Evolutionary conservation across 1,140 invertebrate genomes (phyloP).

Genomic region (Steinernema khuongi): DNA sequence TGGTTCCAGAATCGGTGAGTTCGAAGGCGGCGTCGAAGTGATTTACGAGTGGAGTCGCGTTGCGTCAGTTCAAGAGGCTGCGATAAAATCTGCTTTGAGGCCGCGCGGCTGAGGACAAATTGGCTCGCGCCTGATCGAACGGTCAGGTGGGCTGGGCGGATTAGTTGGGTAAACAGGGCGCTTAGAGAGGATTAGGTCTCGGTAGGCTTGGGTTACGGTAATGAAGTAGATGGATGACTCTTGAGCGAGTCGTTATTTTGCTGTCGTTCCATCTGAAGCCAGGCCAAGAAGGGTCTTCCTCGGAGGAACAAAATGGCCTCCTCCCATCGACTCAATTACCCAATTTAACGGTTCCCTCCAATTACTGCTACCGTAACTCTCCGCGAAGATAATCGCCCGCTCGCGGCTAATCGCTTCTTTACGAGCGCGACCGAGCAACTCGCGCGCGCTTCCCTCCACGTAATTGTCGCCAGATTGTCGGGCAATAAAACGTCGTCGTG

Average conservation of each 20-base stretch:
- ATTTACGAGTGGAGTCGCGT: background rate
- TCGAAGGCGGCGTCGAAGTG: conserved; percentile 81
- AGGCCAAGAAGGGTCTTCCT: background rate
- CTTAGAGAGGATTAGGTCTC: background rate
- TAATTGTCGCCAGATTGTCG: conserved; percentile 14
- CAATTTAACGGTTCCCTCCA: conserved; percentile 15
- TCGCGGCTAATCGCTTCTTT: conserved; percentile 11
- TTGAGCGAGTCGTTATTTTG: too few species aligned
- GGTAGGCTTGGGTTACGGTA: too few species aligned
- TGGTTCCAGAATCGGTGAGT: conserved; percentile 63
- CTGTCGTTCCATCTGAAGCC: background rate
- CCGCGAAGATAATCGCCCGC: background rate
- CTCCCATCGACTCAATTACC: background rate
- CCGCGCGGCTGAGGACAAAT: conserved; percentile 6
- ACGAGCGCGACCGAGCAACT: background rate
- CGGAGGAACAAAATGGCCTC: background rate
- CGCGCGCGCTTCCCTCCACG: background rate
- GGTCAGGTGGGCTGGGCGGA: background rate
- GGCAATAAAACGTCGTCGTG: conserved; percentile 6
- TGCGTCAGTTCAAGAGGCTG: background rate
- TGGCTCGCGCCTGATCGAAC: background rate
- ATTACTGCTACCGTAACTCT: conserved; percentile 6
- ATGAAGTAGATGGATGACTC: too few species aligned
- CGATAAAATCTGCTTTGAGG: conserved; percentile 14
- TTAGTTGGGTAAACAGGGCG: background rate